Evolutionary conservation across 2,888 invertebrate species (phyloP).

Genomic region (Mayetiola destructor): DNA sequence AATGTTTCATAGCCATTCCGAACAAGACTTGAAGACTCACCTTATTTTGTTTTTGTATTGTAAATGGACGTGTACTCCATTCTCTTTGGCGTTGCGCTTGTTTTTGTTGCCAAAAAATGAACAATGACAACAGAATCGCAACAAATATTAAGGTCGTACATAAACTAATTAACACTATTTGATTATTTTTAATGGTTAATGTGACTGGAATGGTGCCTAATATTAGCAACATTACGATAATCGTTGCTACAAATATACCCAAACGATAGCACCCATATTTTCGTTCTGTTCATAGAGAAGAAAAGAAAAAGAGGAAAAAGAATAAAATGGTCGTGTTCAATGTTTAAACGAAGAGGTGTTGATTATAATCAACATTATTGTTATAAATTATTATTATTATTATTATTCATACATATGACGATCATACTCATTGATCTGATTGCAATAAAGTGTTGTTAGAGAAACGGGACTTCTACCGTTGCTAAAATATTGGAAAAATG

Average conservation of each 20-base stretch:
- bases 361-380: background rate
- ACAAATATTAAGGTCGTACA: constrained; percentile 1
- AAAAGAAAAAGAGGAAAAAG: background rate
- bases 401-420: background rate
- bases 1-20: background rate
- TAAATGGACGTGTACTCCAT: background rate
- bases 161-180: background rate
- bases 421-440: background rate
- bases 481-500: too few relatives aligned
- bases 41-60: background rate
- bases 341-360: background rate
- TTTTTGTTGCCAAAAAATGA: constrained; percentile 6
- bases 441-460: too few relatives aligned
- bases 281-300: background rate
- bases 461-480: too few relatives aligned
- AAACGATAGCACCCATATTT: constrained; percentile 4
- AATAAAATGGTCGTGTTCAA: background rate
- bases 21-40: background rate
- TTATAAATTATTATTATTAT: background rate
- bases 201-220: constrained; percentile 11
- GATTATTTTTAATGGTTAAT: constrained; percentile 4
- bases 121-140: constrained; percentile 2
- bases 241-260: background rate
- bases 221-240: constrained; percentile 4
- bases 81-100: constrained; percentile 2